These are phyloP conservation scores for Clistopyga incitator DNA, from an alignment of 2,888 invertebrate genomes.

Conservation along the genomic window DNA sequence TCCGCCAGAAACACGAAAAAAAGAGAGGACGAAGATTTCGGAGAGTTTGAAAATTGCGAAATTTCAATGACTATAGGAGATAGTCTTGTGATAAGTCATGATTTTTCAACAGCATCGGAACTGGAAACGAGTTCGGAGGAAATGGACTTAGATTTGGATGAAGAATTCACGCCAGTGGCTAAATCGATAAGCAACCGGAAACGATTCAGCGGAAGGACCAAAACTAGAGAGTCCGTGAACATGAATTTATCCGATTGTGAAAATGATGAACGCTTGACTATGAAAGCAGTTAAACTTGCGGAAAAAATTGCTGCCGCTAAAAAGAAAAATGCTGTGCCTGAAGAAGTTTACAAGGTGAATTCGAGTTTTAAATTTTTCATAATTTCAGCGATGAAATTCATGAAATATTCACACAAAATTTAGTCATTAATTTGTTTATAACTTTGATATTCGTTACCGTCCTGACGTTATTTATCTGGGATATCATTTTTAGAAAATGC, in stretches of 20 bases:
- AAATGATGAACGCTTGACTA: neutral
- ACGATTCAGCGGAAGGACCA: neutral
- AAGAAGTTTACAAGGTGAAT: slow-evolving; percentile 40
- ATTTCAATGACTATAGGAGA: too few species aligned
- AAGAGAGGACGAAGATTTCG: too few species aligned
- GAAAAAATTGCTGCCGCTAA: slow-evolving; percentile 32
- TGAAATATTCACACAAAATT: too few species aligned
- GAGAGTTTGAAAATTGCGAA: too few species aligned
- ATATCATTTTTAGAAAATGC: slow-evolving; percentile 71
- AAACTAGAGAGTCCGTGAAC: neutral
- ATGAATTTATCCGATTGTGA: neutral
- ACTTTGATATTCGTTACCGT: neutral
- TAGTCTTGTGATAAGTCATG: neutral
- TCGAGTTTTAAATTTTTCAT: neutral
- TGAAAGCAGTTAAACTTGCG: slow-evolving; percentile 28
- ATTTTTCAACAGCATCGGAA: neutral
- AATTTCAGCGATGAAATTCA: too few species aligned
- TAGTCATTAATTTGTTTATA: too few species aligned
- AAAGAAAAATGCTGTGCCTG: slow-evolving; percentile 11
- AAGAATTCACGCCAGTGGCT: neutral
- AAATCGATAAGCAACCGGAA: neutral
- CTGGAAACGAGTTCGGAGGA: neutral
- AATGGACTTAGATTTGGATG: too few species aligned
- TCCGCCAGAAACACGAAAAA: too few species aligned
- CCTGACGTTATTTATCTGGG: neutral